Percentiles rank a stretch among this genome's conserved stretches.
Conservation (phyloP, 2,888 invertebrate species). For the Hemicrepidius hirtus region DNA sequence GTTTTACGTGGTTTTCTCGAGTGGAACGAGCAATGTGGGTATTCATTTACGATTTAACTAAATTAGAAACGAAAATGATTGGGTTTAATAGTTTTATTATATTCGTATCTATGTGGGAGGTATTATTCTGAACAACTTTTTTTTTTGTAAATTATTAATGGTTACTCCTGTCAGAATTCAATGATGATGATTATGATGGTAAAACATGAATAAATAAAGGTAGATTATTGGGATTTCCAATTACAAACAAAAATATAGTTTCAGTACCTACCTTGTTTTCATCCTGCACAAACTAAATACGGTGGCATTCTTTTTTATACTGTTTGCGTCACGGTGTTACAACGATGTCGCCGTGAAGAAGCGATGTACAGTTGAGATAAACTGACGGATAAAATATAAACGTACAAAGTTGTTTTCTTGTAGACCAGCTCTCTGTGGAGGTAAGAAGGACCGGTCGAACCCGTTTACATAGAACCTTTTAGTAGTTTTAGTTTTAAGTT, state of each 20-base stretch:
- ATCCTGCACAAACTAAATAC: slow-evolving; percentile 24
- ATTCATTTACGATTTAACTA: slow-evolving; percentile 23
- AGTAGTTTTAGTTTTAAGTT: slow-evolving; percentile 44
- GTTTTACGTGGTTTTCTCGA: slow-evolving; percentile 68
- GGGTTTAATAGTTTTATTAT: not conserved
- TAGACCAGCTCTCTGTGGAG: slow-evolving; percentile 39
- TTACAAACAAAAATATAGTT: no score
- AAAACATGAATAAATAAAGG: no score
- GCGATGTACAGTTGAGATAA: slow-evolving; percentile 51
- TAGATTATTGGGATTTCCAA: no score
- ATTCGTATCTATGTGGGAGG: not conserved
- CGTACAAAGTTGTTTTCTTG: slow-evolving; percentile 47
- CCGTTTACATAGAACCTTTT: slow-evolving; percentile 44
- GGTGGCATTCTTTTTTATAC: slow-evolving; percentile 48
- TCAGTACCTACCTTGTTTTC: no score
- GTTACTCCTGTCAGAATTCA: no score
- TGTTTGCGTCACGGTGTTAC: slow-evolving; percentile 52
- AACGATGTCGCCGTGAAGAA: slow-evolving; percentile 54
- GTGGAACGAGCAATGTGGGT: slow-evolving; percentile 61
- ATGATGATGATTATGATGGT: no score
- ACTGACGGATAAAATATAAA: slow-evolving; percentile 50
- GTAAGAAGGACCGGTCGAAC: slow-evolving; percentile 45
- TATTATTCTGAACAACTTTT: not conserved
- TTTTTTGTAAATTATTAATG: no score
- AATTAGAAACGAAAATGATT: slow-evolving; percentile 28